phyloP scores from a whole-genome alignment of 2,113 vertebrate genomes.

The Monarcha castaneiventris region DNA sequence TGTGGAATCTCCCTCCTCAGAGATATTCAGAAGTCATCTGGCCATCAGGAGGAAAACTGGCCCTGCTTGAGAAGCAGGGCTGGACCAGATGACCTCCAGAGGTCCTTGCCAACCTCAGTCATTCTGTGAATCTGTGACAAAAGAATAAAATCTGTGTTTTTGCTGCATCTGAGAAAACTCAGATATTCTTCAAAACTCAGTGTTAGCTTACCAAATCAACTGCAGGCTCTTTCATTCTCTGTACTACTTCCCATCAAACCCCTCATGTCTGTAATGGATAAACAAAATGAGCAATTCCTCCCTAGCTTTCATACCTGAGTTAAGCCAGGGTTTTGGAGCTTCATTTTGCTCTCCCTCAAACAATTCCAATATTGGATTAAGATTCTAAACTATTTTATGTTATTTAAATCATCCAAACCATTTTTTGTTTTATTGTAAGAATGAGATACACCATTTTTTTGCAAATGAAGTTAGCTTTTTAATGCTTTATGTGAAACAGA shows the following conservation, averaged over 20 bases:
- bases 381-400: not conserved
- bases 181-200: not conserved
- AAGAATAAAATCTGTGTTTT: not conserved
- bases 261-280: not conserved
- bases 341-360: not conserved
- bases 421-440: not conserved
- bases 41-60: not conserved
- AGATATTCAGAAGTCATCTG: not conserved
- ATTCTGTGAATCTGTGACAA: not conserved
- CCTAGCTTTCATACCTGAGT: not conserved
- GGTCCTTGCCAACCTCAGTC: not conserved
- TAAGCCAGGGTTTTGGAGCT: not conserved
- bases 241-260: not conserved
- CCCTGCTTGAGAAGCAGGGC: not conserved
- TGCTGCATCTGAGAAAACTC: not conserved
- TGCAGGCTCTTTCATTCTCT: not conserved
- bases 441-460: not conserved
- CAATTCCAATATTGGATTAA: not conserved
- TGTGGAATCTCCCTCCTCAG: not conserved
- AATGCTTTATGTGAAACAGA: not conserved
- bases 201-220: not conserved
- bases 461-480: not conserved
- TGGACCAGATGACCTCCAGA: not conserved
- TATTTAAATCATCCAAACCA: not conserved
- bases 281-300: not conserved